These are phyloP conservation scores for Agrilus cyanescens DNA, from an alignment of 2,888 invertebrate species.

Conservation along the genomic window DNA sequence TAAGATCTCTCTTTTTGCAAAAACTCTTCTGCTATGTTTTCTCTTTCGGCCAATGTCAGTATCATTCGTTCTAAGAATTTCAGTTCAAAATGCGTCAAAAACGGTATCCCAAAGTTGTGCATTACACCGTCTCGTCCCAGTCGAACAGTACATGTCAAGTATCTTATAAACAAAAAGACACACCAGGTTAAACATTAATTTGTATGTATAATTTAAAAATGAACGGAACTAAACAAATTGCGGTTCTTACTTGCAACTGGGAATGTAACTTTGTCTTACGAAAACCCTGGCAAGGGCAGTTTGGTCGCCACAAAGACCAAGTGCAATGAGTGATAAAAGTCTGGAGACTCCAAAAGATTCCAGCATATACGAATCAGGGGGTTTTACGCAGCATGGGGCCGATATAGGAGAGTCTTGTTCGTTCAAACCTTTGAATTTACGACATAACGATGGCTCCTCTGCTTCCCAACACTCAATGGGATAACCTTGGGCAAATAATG, in stretches of 20 bases:
- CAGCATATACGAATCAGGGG: too few species aligned
- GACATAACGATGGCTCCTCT: too few species aligned
- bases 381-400: too few species aligned
- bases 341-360: conserved; percentile 22
- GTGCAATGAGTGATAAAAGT: conserved; percentile 26
- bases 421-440: conserved; percentile 8
- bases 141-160: conserved; percentile 33
- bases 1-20: not conserved
- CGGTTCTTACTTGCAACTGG: conserved; percentile 26
- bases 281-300: conserved; percentile 24
- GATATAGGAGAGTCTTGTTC: not conserved
- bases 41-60: conserved; percentile 28
- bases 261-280: conserved; percentile 25
- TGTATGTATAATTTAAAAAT: not conserved
- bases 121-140: conserved; percentile 38
- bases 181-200: not conserved
- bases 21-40: conserved; percentile 23
- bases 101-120: conserved; percentile 39
- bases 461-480: conserved; percentile 26
- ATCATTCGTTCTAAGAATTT: conserved; percentile 33
- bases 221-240: not conserved
- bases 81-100: conserved; percentile 36
- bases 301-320: conserved; percentile 28
- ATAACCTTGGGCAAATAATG: conserved; percentile 47
- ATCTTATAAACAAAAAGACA: conserved; percentile 17